Evolutionary conservation across 2,888 invertebrate species (phyloP), one percentile per base, ranked within the genome.

Genomic region (Bombyx huttoni): DNA sequence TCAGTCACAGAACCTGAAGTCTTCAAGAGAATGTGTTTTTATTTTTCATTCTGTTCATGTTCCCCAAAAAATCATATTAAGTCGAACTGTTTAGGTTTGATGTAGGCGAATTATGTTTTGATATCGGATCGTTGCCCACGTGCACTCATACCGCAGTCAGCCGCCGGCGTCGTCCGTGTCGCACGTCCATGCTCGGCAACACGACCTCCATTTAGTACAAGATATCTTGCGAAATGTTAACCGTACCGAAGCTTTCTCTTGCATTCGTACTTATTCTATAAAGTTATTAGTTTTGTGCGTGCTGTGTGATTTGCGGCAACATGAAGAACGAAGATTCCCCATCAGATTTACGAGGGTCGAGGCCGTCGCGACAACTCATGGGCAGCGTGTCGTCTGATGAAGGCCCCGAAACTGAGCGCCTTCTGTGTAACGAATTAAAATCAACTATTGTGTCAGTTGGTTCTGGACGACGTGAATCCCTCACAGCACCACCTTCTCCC

Each of bases 401-500:
- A 58, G 83, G 84, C 52, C 85, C 81, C 54, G 88, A 88, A 70
- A 80, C 81, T 34, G 83, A 87, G 68, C 76, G 77, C 51, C 71
- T 88, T 55, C 70, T 88, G 59, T 67, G 60, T 59, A 65, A 71
- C 13, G 80, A 78, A 60, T 71, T 79, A 47, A 73, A 77, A 33
- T 66, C 75, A 12, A 70, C 73, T 52, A 67, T 84, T 54, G 71
- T 81, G 50, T 70, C 73, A 40, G 73, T 75, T 48, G 62, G 67
- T 53, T 67, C 70, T 54, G 70, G 70, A 40, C 76, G 88, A 5
- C 72, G 89, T 46, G 73, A 76, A 58, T 89, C 89, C 3, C 70
- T 89, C 49, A 89, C 89, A 7, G 89, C 88, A 34, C 89, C 89
- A 12, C 86, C 89, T 0, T 89, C 89, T 34, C 89, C 89, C 8